phyloP scores from a whole-genome alignment of 2,797 vertebrate species.

The Triplophysa yarkandensis region DNA sequence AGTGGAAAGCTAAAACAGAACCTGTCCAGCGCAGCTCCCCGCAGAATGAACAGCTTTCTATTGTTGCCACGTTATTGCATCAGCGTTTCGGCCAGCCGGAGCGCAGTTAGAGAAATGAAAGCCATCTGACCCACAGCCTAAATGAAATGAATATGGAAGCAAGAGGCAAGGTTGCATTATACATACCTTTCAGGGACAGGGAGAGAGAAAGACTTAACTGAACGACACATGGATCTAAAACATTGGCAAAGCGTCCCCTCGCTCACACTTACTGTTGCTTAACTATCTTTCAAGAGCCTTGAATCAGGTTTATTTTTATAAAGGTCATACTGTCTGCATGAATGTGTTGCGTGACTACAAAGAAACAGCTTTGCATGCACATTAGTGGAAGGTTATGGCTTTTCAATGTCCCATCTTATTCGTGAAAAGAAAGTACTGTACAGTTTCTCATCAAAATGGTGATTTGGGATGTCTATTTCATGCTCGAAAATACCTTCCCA shows the following conservation, averaged over 20 bases:
- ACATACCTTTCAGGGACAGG: neutral
- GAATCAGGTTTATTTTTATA: slow-evolving; percentile 48
- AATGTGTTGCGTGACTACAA: slow-evolving; percentile 28
- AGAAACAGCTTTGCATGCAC: slow-evolving; percentile 6
- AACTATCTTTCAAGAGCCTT: slow-evolving; percentile 30
- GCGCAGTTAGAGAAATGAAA: slow-evolving; percentile 47
- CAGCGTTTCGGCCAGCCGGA: slow-evolving; percentile 45
- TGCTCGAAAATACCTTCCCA: slow-evolving; percentile 20
- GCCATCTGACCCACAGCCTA: slow-evolving; percentile 44
- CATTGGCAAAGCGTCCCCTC: slow-evolving; percentile 26
- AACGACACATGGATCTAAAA: slow-evolving; percentile 17
- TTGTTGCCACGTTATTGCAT: slow-evolving; percentile 55
- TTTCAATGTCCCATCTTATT: slow-evolving; percentile 7
- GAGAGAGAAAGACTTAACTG: neutral
- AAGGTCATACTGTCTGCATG: slow-evolving; percentile 35
- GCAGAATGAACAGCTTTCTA: slow-evolving; percentile 25
- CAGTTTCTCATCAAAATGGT: slow-evolving; percentile 21
- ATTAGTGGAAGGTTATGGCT: slow-evolving; percentile 6
- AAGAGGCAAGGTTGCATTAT: slow-evolving; percentile 12
- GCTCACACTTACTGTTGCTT: slow-evolving; percentile 12
- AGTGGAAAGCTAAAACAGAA: slow-evolving; percentile 39
- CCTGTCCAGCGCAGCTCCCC: slow-evolving; percentile 30
- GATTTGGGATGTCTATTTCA: slow-evolving; percentile 16
- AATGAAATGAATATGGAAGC: slow-evolving; percentile 44
- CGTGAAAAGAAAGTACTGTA: neutral